A percentile compares a stretch with the other conserved stretches of the same genome.
Evolutionary conservation across 2,888 invertebrate genomes (phyloP).

Genomic region (Metopia argyrocephala): DNA sequence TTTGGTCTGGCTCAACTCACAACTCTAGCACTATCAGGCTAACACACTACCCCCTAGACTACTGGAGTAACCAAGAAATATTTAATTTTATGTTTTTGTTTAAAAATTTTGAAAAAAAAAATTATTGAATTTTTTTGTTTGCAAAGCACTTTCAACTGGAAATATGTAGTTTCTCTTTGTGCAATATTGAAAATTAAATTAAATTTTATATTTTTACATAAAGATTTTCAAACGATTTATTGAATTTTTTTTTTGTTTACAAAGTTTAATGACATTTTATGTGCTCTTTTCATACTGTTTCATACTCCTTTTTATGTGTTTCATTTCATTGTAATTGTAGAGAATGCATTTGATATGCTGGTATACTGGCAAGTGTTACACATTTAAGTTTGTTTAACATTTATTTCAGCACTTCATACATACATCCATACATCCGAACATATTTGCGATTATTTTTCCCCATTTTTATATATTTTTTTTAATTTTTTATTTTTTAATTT

Average conservation of each 20-base stretch:
- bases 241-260: too few species aligned
- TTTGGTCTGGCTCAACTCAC: too few species aligned
- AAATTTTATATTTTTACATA: too few species aligned
- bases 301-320: background rate
- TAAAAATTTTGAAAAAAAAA: background rate
- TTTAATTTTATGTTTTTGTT: too few species aligned
- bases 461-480: background rate
- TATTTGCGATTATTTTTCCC: background rate
- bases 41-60: too few species aligned
- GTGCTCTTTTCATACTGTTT: too few species aligned
- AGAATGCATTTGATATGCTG: background rate
- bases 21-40: too few species aligned
- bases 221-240: too few species aligned
- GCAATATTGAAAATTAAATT: too few species aligned
- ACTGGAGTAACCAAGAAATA: too few species aligned
- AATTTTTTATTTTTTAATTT: conserved; percentile 1
- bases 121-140: background rate
- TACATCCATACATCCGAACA: too few species aligned
- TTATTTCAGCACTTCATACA: background rate
- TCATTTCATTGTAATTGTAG: background rate
- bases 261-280: background rate
- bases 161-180: too few species aligned
- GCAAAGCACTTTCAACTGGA: background rate
- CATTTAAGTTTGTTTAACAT: background rate
- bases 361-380: background rate